These are phyloP conservation scores for Poecilia velifera DNA, from an alignment of 2,797 vertebrate genomes.

Conservation along the genomic window DNA sequence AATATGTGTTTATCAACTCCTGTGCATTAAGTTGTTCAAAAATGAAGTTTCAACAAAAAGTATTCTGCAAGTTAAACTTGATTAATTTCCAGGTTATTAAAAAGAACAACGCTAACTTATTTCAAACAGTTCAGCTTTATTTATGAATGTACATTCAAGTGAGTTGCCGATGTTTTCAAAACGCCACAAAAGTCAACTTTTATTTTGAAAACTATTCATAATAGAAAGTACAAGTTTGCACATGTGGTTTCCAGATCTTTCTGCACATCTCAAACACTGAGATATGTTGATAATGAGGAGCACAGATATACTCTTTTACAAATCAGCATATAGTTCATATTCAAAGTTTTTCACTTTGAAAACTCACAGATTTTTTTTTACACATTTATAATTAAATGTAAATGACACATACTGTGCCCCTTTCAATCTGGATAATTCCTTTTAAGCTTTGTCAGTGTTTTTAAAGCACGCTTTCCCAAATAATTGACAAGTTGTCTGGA, in stretches of 20 bases:
- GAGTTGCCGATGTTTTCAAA: background rate
- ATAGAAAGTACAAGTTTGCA: background rate
- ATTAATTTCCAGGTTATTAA: background rate
- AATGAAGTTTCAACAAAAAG: too few species aligned
- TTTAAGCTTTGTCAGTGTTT: background rate
- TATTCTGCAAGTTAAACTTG: background rate
- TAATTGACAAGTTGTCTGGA: conserved; percentile 20
- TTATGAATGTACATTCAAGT: background rate
- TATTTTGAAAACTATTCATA: conserved; percentile 36
- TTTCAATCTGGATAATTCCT: background rate
- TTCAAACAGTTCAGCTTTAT: background rate
- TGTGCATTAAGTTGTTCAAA: too few species aligned
- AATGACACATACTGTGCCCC: background rate
- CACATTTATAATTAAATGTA: background rate
- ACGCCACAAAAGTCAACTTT: conserved; percentile 7
- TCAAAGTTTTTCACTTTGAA: conserved; percentile 5
- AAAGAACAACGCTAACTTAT: background rate
- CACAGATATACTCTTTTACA: conserved; percentile 20
- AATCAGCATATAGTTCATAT: conserved; percentile 3
- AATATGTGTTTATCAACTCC: too few species aligned
- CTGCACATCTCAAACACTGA: conserved; percentile 7
- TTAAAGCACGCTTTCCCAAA: background rate
- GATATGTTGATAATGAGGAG: background rate
- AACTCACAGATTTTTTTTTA: background rate
- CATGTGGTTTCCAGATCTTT: background rate